Conservation (phyloP, 2,888 invertebrate genomes). For the Cheilosia vulpina region DNA sequence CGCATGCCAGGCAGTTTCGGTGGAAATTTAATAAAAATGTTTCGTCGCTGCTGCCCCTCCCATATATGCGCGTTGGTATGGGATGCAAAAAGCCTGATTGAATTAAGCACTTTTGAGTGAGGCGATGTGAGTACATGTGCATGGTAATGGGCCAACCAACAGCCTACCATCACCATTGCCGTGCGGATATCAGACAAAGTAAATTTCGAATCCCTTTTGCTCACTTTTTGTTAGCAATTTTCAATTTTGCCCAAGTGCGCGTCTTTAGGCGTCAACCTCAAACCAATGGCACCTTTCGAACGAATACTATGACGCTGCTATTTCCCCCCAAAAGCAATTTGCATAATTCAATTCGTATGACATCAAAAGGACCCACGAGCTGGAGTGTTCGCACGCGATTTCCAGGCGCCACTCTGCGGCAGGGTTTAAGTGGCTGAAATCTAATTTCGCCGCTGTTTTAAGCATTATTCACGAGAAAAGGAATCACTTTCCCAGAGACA, state of each 20-base stretch:
- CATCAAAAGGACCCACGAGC: conserved; percentile 72
- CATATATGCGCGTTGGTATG: background rate
- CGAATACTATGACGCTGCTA: conserved; percentile 27
- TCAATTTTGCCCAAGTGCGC: conserved; percentile 64
- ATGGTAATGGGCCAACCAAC: conserved; percentile 21
- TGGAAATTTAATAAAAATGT: conserved; percentile 39
- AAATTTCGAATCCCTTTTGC: conserved; percentile 70
- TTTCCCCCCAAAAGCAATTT: conserved; percentile 67
- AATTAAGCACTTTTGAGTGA: conserved; percentile 62
- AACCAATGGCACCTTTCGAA: background rate
- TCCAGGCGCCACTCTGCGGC: conserved; percentile 56
- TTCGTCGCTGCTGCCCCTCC: background rate
- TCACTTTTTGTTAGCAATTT: conserved; percentile 67
- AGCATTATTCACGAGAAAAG: conserved; percentile 54
- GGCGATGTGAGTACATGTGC: conserved; percentile 42
- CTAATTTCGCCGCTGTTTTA: conserved; percentile 74
- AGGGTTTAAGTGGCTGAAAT: conserved; percentile 75
- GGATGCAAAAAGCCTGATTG: conserved; percentile 45
- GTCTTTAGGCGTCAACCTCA: conserved; percentile 18
- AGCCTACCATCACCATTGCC: background rate
- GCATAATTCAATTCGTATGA: conserved; percentile 75
- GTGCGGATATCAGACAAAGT: conserved; percentile 69
- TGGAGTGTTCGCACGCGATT: conserved; percentile 64
- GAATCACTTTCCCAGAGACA: conserved; percentile 36
- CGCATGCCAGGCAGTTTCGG: background rate